Evolutionary conservation across 2,113 vertebrate genomes (phyloP).

Genomic region (Petromus typicus): DNA sequence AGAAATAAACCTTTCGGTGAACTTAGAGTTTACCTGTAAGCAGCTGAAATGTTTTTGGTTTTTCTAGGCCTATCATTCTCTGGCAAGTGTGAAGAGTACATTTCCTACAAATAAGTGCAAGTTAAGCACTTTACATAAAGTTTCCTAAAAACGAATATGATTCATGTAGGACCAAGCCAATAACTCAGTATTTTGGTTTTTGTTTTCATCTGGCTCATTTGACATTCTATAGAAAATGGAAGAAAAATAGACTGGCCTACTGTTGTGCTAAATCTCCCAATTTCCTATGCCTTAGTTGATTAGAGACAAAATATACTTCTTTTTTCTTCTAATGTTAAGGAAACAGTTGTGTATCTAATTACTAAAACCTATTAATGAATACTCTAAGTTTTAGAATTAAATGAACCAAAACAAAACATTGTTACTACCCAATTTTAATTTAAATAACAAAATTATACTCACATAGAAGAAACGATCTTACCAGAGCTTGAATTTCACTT

Average conservation of each 20-base stretch:
- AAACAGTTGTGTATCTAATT: neutral
- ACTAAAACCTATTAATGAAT: neutral
- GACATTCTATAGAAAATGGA: neutral
- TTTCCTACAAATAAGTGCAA: conserved; percentile 33
- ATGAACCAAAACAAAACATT: neutral
- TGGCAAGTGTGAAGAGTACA: neutral
- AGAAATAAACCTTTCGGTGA: neutral
- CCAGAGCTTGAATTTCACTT: neutral
- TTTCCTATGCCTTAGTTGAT: neutral
- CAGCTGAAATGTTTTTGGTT: neutral
- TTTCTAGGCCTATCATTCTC: conserved; percentile 13
- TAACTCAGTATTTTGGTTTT: neutral
- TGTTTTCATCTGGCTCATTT: neutral
- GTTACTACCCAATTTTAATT: neutral
- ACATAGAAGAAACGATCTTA: neutral
- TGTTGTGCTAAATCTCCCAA: neutral
- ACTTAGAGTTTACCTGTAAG: conserved; percentile 36
- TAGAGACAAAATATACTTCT: neutral
- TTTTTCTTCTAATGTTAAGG: neutral
- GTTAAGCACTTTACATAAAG: neutral
- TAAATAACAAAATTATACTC: neutral
- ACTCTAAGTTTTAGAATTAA: neutral
- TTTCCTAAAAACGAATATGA: neutral
- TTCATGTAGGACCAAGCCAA: neutral
- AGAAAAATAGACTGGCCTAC: neutral